A percentile compares a stretch with the other conserved stretches of the same genome.
phyloP scores from a whole-genome alignment of 2,113 vertebrate genomes.

The Cygnus buccinator region DNA sequence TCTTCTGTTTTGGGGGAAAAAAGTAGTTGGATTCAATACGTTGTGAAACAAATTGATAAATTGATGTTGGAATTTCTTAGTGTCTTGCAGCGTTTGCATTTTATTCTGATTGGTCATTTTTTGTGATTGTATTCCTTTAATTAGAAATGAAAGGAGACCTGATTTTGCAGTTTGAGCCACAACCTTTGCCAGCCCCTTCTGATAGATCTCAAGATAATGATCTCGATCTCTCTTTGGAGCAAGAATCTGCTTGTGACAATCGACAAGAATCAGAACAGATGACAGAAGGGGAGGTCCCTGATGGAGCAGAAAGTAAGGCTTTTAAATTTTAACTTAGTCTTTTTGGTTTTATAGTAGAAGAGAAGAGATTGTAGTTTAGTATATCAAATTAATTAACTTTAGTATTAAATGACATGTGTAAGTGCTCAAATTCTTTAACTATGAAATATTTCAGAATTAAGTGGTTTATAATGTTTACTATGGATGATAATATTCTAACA shows the following conservation, averaged over 20 bases:
- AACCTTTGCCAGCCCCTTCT: slow-evolving; percentile 84
- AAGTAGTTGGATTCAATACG: neutral
- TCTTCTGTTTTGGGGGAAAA: neutral
- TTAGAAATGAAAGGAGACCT: slow-evolving; percentile 86
- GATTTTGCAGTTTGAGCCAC: slow-evolving; percentile 86
- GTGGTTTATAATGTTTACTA: neutral
- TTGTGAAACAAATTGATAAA: neutral
- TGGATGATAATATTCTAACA: neutral
- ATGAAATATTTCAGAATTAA: neutral
- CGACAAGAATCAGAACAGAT: neutral
- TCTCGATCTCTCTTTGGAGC: slow-evolving; percentile 87
- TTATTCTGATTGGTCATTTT: neutral
- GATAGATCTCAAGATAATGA: slow-evolving; percentile 82
- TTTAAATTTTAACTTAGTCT: neutral
- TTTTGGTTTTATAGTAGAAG: neutral
- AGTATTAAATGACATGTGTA: neutral
- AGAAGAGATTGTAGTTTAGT: neutral
- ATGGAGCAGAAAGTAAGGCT: slow-evolving; percentile 55
- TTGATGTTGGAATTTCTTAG: neutral
- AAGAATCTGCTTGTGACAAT: slow-evolving; percentile 47
- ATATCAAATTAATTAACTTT: neutral
- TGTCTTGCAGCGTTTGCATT: neutral
- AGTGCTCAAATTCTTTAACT: neutral
- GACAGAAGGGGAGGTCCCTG: neutral
- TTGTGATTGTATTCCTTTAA: slow-evolving; percentile 19